A percentile compares a stretch with the other conserved stretches of the same genome.
Conservation (phyloP, 2,113 vertebrate species). For the Passer domesticus region DNA sequence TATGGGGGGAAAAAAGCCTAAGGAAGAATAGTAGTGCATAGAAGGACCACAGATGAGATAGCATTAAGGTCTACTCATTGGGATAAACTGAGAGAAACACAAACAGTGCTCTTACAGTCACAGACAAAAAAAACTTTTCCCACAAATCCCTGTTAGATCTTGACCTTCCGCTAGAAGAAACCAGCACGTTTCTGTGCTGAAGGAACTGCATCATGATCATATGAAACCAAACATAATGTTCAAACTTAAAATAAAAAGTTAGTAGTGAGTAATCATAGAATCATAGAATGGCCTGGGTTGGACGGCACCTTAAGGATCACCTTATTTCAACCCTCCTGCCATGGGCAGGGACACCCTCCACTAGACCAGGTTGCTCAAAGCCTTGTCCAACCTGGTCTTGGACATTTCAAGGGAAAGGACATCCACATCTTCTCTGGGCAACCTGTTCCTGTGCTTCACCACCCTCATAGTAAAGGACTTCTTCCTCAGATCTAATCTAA, state of each 20-base stretch:
- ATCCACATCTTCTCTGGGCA: neutral
- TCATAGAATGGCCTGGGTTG: neutral
- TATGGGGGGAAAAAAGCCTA: neutral
- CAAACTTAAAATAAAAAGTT: neutral
- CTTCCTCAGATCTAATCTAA: neutral
- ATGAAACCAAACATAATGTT: neutral
- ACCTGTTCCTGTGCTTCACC: neutral
- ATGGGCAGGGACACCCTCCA: neutral
- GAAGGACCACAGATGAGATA: neutral
- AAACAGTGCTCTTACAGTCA: neutral
- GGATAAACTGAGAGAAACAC: neutral
- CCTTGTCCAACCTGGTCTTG: neutral
- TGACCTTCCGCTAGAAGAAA: neutral
- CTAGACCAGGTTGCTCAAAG: neutral
- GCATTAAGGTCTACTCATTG: neutral
- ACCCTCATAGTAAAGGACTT: neutral
- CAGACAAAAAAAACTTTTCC: constrained; percentile 14
- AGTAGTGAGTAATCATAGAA: neutral
- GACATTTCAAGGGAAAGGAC: neutral
- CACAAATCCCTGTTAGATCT: neutral
- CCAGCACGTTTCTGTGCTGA: neutral
- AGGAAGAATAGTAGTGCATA: neutral
- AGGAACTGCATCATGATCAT: neutral
- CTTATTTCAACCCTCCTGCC: neutral
- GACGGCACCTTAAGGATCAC: neutral